Evolutionary conservation across 2,797 vertebrate genomes (phyloP).

Genomic region (Brachyalestes nurse): DNA sequence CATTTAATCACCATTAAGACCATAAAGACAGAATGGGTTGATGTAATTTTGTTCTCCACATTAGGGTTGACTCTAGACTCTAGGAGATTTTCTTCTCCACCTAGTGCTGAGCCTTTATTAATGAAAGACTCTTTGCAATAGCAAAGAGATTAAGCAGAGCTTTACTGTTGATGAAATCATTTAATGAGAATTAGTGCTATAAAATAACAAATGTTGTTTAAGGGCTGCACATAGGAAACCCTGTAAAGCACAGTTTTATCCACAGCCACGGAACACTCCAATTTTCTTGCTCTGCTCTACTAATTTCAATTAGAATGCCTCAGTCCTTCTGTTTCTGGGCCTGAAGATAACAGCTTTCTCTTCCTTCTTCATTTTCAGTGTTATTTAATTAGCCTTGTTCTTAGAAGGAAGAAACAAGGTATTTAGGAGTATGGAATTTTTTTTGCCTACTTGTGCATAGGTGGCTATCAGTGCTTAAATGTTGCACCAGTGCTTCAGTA

Average conservation of each 20-base stretch:
- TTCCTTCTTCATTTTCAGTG: conserved; percentile 49
- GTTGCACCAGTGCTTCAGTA: not conserved
- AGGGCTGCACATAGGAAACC: conserved; percentile 49
- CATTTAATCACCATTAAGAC: not conserved
- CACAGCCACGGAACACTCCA: conserved; percentile 27
- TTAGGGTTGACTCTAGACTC: not conserved
- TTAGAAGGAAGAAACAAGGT: conserved; percentile 9
- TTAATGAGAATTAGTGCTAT: conserved; percentile 69
- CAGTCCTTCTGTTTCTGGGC: conserved; percentile 49
- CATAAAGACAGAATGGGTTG: not conserved
- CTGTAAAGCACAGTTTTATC: conserved; percentile 57
- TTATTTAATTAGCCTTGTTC: conserved; percentile 67
- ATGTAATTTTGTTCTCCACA: not conserved
- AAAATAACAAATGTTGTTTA: conserved; percentile 65
- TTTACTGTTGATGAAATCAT: conserved; percentile 76
- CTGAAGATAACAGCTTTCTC: conserved; percentile 53
- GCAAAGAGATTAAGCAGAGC: conserved; percentile 63
- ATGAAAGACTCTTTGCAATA: conserved; percentile 78
- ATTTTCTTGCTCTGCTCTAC: conserved; percentile 41
- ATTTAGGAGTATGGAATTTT: not conserved
- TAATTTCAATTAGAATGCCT: conserved; percentile 62
- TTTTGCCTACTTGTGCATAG: not conserved
- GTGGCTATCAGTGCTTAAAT: conserved; percentile 15
- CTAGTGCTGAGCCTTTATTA: conserved; percentile 63
- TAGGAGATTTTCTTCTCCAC: conserved; percentile 56